Base-by-base conservation (phyloP, 1,140 invertebrate genomes). In the Asbolus verrucosus region DNA sequence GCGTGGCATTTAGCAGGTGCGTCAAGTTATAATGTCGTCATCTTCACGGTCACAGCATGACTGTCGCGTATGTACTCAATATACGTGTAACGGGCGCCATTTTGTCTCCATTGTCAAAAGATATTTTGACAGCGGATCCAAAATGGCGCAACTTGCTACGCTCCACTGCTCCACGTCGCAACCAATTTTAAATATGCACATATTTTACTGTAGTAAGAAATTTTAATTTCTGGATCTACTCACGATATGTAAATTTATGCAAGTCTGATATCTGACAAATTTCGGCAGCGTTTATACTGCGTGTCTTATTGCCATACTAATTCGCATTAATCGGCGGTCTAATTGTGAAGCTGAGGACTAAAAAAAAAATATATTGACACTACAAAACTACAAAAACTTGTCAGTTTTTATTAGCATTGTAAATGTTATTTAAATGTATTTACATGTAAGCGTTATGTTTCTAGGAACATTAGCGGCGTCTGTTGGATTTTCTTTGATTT, bases 1-100 rank as follows among this genome's bases (percentile, higher is more conserved):
- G 82, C 87, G 27, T 96, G 94, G 94, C 94, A 97, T 85, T 85
- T 96, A 50, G 81, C 91, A 76, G 95, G 95, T 93, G 61, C 59
- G 33, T 65, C 27, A 50, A 65, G 16, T 27, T 18, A 31, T 30
- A 36, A 63, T 11, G 38, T 59, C 18, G 30, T 62, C 31, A 50
- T 60, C 38, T 63, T 21, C 67, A 41, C 13, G 41, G 60, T 50
- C 60, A 63, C 19, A 27, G 27, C 27, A 54, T 13, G 21, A 54
- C 46, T 27, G 46, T 54, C 19, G 46, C 46, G 46, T 54, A 27
- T 21, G 46, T 31, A 9, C 19, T 5, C 43, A n/a, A n/a, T n/a
- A n/a, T n/a, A n/a, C n/a, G n/a, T n/a, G n/a, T n/a, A n/a, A n/a
- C n/a, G n/a, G n/a, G n/a, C n/a, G n/a, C n/a, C n/a, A n/a, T n/a